These are phyloP conservation scores for Rana temporaria DNA, from an alignment of 2,113 vertebrate genomes.

Conservation along the genomic window DNA sequence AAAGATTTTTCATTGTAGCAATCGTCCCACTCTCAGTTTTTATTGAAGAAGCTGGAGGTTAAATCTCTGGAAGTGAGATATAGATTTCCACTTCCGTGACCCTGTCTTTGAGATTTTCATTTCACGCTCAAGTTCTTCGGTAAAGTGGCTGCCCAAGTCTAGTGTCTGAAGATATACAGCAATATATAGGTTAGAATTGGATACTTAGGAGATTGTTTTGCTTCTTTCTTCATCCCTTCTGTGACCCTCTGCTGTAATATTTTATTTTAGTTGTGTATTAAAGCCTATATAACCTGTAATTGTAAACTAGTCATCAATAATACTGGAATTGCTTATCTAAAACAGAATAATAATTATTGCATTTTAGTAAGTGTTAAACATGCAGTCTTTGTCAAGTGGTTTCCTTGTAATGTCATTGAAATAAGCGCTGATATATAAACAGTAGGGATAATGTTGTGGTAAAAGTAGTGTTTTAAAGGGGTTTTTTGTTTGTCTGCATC, in stretches of 20 bases:
- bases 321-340: neutral
- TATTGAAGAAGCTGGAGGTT: conserved; percentile 47
- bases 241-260: neutral
- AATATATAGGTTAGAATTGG: conserved; percentile 42
- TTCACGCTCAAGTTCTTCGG: conserved; percentile 56
- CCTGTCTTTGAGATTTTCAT: conserved; percentile 57
- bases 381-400: no score
- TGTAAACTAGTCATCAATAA: neutral
- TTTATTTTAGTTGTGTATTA: conserved; percentile 25
- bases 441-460: no score
- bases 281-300: neutral
- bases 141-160: conserved; percentile 53
- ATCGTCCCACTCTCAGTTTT: conserved; percentile 17
- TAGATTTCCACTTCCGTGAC: conserved; percentile 53
- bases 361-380: no score
- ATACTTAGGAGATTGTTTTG: conserved; percentile 29
- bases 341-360: no score
- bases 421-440: no score
- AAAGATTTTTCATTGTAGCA: conserved; percentile 18
- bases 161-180: conserved; percentile 42
- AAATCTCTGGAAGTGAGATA: conserved; percentile 53
- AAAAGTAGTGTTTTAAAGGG: no score
- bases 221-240: neutral
- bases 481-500: no score
- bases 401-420: no score